Percentiles rank a stretch among this genome's conserved stretches.
Evolutionary conservation across 2,888 invertebrate genomes (phyloP).

Genomic region (Xylota sylvarum): DNA sequence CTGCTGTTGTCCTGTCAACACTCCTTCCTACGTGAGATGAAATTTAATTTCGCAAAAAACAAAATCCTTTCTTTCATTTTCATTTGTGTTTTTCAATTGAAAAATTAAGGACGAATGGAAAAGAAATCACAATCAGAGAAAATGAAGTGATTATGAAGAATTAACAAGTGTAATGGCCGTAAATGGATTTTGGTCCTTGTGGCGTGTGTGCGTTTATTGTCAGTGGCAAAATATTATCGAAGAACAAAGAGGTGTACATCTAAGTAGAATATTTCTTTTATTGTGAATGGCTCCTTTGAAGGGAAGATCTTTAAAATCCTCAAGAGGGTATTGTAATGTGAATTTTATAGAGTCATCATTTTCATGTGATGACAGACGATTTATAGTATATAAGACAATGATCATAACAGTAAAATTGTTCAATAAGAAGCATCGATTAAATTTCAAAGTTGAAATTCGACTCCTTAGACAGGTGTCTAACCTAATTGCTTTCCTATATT

Average conservation of each 20-base stretch:
- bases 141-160: conserved; percentile 70
- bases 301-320: conserved; percentile 8
- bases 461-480: too few species aligned
- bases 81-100: conserved; percentile 53
- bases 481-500: too few species aligned
- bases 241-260: conserved; percentile 27
- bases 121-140: conserved; percentile 52
- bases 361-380: background rate
- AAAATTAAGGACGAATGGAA: conserved; percentile 67
- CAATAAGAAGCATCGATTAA: background rate
- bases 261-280: conserved; percentile 3
- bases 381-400: background rate
- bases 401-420: too few species aligned
- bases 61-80: conserved; percentile 19
- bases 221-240: conserved; percentile 10
- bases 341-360: background rate
- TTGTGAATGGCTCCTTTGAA: conserved; percentile 31
- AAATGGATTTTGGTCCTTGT: conserved; percentile 71
- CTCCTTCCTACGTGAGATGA: conserved; percentile 38
- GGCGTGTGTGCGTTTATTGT: background rate
- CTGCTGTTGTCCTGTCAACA: conserved; percentile 19
- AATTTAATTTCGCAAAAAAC: conserved; percentile 31
- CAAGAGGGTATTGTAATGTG: conserved; percentile 6
- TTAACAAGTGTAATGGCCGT: conserved; percentile 71
- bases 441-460: too few species aligned